These are phyloP conservation scores for Ciconia maguari DNA, from an alignment of 2,113 vertebrate species.

Conservation along the genomic window DNA sequence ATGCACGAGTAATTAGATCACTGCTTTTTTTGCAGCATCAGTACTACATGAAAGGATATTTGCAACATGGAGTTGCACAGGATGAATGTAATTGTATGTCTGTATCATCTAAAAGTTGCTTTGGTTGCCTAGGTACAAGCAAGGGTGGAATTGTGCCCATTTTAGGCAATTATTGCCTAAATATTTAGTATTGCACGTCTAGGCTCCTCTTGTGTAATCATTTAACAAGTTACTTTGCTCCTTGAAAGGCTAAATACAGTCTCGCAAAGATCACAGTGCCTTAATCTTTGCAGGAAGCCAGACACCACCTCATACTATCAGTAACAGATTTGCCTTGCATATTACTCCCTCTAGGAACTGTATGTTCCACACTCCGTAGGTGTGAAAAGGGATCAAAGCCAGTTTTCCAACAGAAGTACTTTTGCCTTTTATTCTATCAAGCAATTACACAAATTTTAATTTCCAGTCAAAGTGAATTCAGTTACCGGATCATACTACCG, in stretches of 20 bases:
- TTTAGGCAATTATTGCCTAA: not conserved
- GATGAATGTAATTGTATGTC: not conserved
- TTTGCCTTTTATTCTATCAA: not conserved
- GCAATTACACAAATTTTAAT: not conserved
- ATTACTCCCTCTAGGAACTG: not conserved
- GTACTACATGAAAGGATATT: not conserved
- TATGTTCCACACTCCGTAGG: not conserved
- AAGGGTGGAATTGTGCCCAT: not conserved
- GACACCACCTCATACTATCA: not conserved
- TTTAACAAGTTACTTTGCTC: not conserved
- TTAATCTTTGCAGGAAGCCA: not conserved
- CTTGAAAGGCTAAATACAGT: not conserved
- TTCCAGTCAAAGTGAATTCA: not conserved
- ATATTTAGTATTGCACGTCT: not conserved
- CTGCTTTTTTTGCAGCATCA: not conserved
- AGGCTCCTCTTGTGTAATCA: not conserved
- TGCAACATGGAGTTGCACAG: not conserved
- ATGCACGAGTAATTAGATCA: not conserved
- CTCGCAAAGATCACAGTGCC: not conserved
- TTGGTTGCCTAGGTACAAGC: not conserved
- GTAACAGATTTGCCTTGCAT: not conserved
- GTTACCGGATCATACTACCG: not conserved
- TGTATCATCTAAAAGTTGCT: not conserved
- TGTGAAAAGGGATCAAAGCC: not conserved
- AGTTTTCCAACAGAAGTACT: not conserved